Base-by-base conservation (phyloP, 2,797 vertebrate species). In the Setipinna tenuifilis region DNA sequence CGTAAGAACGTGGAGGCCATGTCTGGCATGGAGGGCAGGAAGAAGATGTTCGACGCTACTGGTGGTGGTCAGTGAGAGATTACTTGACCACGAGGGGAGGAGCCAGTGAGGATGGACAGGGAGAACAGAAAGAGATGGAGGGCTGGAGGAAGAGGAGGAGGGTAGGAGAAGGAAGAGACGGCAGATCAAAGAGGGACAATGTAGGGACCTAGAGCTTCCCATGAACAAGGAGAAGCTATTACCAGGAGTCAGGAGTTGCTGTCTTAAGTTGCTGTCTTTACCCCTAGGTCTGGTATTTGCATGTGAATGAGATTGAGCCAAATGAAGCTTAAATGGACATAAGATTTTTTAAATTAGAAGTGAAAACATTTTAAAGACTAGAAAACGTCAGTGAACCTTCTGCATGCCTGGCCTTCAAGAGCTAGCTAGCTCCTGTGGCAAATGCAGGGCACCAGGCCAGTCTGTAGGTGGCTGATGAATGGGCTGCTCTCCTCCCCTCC, bases 11-110 rank as follows among this genome's bases (percentile, higher is more conserved):
- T 93, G 78, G 93, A 93, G 89, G 93, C 93, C 62, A 93, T 93
- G 91, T 93, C 93, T 0, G 93, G 93, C 3, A 93, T 93, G 93
- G 93, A 93, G 87, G 93, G 93, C 87, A 92, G 93, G 83, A 93
- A 93, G 91, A 93, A 93, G 89, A 93, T 93, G 93, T 93, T 93
- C 1, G 92, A 93, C 57, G 92, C 93, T 48, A 89, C 91, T 61
- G 91, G 89, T 21, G 85, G 90, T 57, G 91, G 86, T 86, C 91
- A 93, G 88, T 93, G 87, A 89, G 57, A 31, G 41, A 16, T 86
- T 28, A 83, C 23, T 23, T 78, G 58, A 82, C 21, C 12, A 6
- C 16, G 14, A 41, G 35, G 41, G 17, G 17, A 78, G 71, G 31
- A 78, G 71, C 6, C 35, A 44, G 71, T 28, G 71, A 78, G 17